phyloP scores from a whole-genome alignment of 2,888 invertebrate genomes.

The Eudemis profundana region DNA sequence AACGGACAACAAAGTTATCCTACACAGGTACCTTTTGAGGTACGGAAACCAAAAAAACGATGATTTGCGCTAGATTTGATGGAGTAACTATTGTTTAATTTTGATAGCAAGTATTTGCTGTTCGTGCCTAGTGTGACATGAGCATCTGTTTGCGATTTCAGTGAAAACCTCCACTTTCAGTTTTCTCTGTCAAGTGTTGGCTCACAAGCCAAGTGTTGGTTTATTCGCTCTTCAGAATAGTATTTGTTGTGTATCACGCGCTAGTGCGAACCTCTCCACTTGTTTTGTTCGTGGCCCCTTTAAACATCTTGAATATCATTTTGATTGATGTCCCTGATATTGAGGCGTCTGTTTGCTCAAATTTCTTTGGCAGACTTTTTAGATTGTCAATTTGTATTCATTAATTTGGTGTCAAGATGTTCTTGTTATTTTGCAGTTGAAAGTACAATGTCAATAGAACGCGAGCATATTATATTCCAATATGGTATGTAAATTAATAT shows the following conservation, averaged over 20 bases:
- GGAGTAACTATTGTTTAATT: background rate
- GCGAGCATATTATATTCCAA: slow-evolving; percentile 1
- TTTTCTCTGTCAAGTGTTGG: slow-evolving; percentile 47
- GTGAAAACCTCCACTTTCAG: slow-evolving; percentile 44
- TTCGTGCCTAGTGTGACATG: background rate
- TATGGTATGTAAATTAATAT: no score
- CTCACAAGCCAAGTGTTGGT: slow-evolving; percentile 36
- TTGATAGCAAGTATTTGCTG: background rate
- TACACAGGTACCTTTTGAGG: no score
- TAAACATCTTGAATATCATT: slow-evolving; percentile 29
- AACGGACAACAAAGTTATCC: no score
- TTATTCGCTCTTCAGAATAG: slow-evolving; percentile 31
- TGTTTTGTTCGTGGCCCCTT: slow-evolving; percentile 33
- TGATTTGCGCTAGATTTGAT: no score
- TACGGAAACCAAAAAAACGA: no score
- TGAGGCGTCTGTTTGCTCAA: slow-evolving; percentile 16
- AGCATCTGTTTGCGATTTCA: slow-evolving; percentile 34
- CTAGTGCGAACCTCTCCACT: slow-evolving; percentile 25
- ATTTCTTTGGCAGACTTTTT: slow-evolving; percentile 7
- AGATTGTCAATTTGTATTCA: slow-evolving; percentile 8
- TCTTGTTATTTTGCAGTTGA: background rate
- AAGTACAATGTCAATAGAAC: slow-evolving; percentile 1
- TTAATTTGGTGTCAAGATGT: slow-evolving; percentile 16
- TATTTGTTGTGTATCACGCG: slow-evolving; percentile 37
- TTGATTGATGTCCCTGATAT: slow-evolving; percentile 17